Percentiles rank a stretch among this genome's conserved stretches.
phyloP scores from a whole-genome alignment of 2,797 vertebrate genomes.

The Neosilurus hyrtlii region DNA sequence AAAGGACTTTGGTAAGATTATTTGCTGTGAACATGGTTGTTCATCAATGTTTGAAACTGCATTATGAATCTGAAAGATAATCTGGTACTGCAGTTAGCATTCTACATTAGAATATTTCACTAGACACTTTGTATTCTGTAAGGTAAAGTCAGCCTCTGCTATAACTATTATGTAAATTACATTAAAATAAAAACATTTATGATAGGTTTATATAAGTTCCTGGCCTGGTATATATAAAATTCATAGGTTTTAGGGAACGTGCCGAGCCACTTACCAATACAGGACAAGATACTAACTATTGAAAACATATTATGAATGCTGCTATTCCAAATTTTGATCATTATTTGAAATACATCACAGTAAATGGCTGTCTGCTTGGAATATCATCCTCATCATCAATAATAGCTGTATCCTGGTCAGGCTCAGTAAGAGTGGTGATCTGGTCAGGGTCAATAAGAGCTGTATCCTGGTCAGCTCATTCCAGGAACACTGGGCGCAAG shows the following conservation, averaged over 20 bases:
- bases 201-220: too few species aligned
- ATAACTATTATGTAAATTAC: not conserved
- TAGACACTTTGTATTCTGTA: conserved; percentile 7
- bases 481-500: not conserved
- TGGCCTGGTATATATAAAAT: not conserved
- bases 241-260: not conserved
- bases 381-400: not conserved
- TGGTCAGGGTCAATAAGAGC: not conserved
- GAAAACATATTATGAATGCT: not conserved
- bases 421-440: too few species aligned
- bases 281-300: not conserved
- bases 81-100: not conserved
- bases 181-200: not conserved
- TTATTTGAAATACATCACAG: not conserved
- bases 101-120: not conserved
- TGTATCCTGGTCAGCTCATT: not conserved
- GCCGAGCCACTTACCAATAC: not conserved
- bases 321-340: not conserved
- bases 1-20: conserved; percentile 44
- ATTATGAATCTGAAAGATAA: too few species aligned
- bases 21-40: conserved; percentile 24
- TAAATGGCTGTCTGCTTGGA: not conserved
- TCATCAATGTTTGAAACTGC: conserved; percentile 40
- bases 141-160: not conserved
- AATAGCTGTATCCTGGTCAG: too few species aligned